Base-by-base conservation (phyloP, 2,888 invertebrate genomes). In the Apotomis turbidana region DNA sequence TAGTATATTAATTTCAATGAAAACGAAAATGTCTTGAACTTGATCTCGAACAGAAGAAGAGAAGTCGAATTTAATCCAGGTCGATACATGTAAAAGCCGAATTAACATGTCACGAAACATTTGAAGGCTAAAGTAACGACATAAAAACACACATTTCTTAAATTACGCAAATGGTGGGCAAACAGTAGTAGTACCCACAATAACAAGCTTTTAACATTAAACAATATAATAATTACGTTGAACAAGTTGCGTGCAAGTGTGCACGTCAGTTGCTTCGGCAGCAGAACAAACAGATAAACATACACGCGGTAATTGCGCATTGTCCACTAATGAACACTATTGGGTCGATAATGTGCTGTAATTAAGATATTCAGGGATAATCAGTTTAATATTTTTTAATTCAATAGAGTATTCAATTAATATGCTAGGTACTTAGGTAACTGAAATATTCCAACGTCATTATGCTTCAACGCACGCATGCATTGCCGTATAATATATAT, bases 201-300 rank as follows among this genome's bases (percentile, higher is more conserved):
- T 72, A 72, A 72, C 72, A 72, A 72, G 68, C 72, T 58, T 73
- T 62, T 73, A 73, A 38, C 61, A 66, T 71, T 71, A 75, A 77
- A 81, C 82, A 82, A 81, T 82, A 76, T 76, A 68, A 74, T 76
- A 80, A 81, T 82, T 78, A 79, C 59, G 74, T 75, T 55, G 64
- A 69, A 6, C 41, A 6, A 52, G 70, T 58, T 74, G 68, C 76
- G 80, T 78, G 74, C n/a, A n/a, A n/a, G n/a, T 77, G 78, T 76
- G 80, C 77, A 75, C 74, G 72, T 75, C 74, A 73, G 74, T 72
- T 36, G 55, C 60, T 51, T 52, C 15, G 10, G 46, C 46, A 54
- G 55, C 27, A 3, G 36, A 38, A 51, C 41, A 71, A 66, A 60
- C 55, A 71, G 38, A 57, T 15, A 55, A 51, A 61, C 62, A 15